Base-by-base conservation (phyloP, 53 echinoderm and acorn worm genomes). In the Paracentrotus lividus region DNA sequence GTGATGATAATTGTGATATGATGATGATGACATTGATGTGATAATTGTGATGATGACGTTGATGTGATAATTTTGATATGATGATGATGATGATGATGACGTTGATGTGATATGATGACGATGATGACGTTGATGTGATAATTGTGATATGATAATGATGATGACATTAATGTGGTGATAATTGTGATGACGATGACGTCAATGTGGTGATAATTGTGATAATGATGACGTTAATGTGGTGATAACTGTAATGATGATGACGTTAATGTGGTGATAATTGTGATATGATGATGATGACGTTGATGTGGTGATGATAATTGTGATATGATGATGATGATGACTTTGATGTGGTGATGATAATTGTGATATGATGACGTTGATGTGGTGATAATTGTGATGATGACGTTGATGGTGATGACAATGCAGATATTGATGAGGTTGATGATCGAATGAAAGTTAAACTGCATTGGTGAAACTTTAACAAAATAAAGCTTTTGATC, bases 81-180 rank as follows among this genome's bases (percentile, higher is more conserved):
- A n/a, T n/a, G n/a, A n/a, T n/a, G n/a, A n/a, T 54, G 54, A n/a
- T 68, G 69, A 14, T 68, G 16, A 68, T 68, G 0, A 34, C 27
- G 69, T 13, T 34, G 13, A 34, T 68, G 16, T 13, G 23, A 29
- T 15, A 53, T 13, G 15, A 8, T 68, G 68, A 68, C n/a, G 68
- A 68, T 68, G 68, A 68, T 68, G 6, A 68, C n/a, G 18, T 23
- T 68, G 68, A 8, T 68, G 69, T 68, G 69, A 68, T 68, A 29
- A 54, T 54, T 54, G 18, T 54, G 54, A 18, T n/a, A 54, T 54
- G 54, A 54, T 54, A 18, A 54, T 4, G 12, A 54, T 54, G 54
- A 54, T 54, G 16, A 54, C 5, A 7, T 9, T 54, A 18, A 51
- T 51, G n/a, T 51, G 9, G 51, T 51, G 54, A 15, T 54, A 18